Evolutionary conservation across 2,113 vertebrate species (phyloP).

Genomic region (Tricholaema leucomelas): DNA sequence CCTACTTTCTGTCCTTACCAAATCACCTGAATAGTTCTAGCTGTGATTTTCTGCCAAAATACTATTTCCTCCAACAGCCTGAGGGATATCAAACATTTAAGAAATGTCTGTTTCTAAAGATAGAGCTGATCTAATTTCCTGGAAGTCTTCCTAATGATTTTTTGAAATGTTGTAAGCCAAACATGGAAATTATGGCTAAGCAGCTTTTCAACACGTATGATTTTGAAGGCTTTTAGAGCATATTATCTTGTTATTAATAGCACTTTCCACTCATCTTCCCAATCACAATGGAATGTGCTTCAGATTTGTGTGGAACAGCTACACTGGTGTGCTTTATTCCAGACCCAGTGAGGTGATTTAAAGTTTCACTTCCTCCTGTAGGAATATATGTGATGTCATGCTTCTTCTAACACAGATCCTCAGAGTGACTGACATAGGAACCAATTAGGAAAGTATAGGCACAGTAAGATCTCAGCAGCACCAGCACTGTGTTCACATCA

Average conservation of each 20-base stretch:
- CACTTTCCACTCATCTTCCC: not conserved
- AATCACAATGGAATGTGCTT: not conserved
- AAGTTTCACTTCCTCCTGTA: not conserved
- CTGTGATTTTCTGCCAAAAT: constrained; percentile 17
- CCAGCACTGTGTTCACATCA: not conserved
- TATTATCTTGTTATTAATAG: constrained; percentile 36
- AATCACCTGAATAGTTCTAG: constrained; percentile 38
- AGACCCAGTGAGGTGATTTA: not conserved
- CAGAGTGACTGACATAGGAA: not conserved
- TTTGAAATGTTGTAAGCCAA: constrained; percentile 35
- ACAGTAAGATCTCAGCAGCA: not conserved
- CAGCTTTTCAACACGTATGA: constrained; percentile 35
- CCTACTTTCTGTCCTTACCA: not conserved
- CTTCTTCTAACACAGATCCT: not conserved
- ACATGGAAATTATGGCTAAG: constrained; percentile 32
- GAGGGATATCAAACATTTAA: constrained; percentile 28
- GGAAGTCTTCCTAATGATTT: constrained; percentile 45
- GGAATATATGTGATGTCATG: not conserved
- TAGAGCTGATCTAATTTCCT: constrained; percentile 50
- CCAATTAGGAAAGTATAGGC: not conserved
- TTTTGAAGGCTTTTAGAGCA: constrained; percentile 22
- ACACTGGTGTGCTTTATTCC: not conserved
- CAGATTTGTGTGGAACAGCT: not conserved
- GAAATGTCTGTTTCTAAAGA: constrained; percentile 49
- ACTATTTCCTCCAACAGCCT: not conserved